Base-by-base conservation (phyloP, 2,797 vertebrate species). In the Chelonia mydas region DNA sequence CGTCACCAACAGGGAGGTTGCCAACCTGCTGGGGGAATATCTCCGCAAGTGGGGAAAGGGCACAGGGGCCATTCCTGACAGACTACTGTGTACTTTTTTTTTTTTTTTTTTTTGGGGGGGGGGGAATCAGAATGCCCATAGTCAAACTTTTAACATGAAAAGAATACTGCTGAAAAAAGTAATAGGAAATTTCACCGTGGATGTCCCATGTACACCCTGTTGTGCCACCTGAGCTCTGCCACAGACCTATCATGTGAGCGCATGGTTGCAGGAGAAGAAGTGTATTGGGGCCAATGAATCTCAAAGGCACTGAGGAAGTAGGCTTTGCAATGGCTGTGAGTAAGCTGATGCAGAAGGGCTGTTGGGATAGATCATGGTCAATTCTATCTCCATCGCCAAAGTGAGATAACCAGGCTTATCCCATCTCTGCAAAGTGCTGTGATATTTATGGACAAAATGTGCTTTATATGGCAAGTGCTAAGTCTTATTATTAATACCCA, bases 61-160 rank as follows among this genome's bases (percentile, higher is more conserved):
- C 53, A 54, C 21, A 54, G 53, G 21, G 8, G 53, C 53, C 21
- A 13, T 53, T 28, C 41, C 55, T 82, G 37, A 33, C 5, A 74
- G 19, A 28, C 55, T 0, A 0, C 0, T 41, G 65, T 25, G 54
- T 78, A 79, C 3, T 12, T 65, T 21, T 79, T 2, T 37, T 37
- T 37, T 37, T 37, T 12, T 65, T 21, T 79, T 2, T 41, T 41
- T 41, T 41, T 41, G 41, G 41, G 1, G 3, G 10, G 27, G 11
- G 6, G 11, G 81, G 28, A 81, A 13, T 51, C 31, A 68, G 7
- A 2, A 16, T 51, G 11, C 47, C 49, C 59, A 83, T 33, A 5
- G 5, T 45, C 6, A 53, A 2, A 55, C 1, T 1, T 81, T 85
- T 83, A 81, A 15, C 10, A 87, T 74, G 6, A 93, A 88, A 45